Conservation (phyloP, 2,888 invertebrate genomes). For the Gymnoscelis rufifasciata region DNA sequence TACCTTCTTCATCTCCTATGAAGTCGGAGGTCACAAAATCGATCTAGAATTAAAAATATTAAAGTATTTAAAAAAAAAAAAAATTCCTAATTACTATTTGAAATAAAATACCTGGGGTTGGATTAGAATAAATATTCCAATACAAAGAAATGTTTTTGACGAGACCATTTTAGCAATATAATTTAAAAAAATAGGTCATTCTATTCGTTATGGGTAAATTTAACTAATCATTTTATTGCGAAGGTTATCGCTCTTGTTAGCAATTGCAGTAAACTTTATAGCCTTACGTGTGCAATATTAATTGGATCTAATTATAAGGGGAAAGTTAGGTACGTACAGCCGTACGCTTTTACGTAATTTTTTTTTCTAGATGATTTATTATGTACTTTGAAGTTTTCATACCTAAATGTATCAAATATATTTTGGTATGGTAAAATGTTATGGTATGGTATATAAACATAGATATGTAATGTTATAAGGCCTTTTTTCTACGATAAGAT, state of each 20-base stretch:
- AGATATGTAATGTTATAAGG: too few species aligned
- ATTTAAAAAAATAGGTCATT: not conserved
- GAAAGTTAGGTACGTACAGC: too few species aligned
- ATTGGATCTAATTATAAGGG: not conserved
- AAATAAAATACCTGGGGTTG: slow-evolving; percentile 6
- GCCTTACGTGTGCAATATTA: not conserved
- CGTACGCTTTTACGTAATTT: too few species aligned
- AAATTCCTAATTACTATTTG: too few species aligned
- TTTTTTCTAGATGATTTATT: too few species aligned
- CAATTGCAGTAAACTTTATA: not conserved
- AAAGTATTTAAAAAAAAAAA: too few species aligned
- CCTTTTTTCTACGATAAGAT: too few species aligned
- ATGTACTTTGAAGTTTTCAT: too few species aligned
- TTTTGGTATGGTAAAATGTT: too few species aligned
- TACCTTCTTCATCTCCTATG: slow-evolving; percentile 29
- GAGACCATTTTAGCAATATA: slow-evolving; percentile 8
- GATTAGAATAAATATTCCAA: slow-evolving; percentile 4
- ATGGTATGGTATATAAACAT: too few species aligned
- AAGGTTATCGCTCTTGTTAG: slow-evolving; percentile 10
- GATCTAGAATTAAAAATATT: slow-evolving; percentile 18
- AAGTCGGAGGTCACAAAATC: slow-evolving; percentile 17
- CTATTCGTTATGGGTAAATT: not conserved
- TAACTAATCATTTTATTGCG: not conserved
- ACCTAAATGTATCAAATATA: too few species aligned
- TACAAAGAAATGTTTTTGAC: slow-evolving; percentile 1